Percentiles rank a stretch among this genome's conserved stretches.
Evolutionary conservation across 2,888 invertebrate species (phyloP).

Genomic region (Calameuta idolon): DNA sequence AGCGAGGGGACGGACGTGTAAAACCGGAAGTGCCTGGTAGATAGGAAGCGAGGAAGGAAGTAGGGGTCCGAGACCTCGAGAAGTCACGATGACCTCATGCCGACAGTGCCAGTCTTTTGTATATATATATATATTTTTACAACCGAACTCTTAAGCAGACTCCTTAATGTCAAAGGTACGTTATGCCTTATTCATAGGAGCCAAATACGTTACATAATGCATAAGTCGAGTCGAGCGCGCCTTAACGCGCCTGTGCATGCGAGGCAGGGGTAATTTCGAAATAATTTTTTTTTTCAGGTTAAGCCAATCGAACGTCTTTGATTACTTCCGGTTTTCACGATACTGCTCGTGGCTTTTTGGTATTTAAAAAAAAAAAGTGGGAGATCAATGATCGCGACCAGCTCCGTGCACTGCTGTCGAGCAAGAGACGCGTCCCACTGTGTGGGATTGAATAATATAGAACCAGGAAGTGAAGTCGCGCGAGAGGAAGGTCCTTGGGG

Average conservation of each 20-base stretch:
- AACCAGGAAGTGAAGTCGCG: conserved; percentile 14
- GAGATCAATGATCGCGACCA: not conserved
- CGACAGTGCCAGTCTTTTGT: too few species aligned
- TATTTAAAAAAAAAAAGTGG: not conserved
- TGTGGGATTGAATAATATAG: not conserved
- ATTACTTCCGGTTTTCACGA: not conserved
- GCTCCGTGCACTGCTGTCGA: not conserved
- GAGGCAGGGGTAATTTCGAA: not conserved
- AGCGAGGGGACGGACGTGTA: not conserved
- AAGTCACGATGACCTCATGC: too few species aligned
- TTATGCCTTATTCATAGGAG: conserved; percentile 45
- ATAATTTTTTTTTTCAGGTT: not conserved
- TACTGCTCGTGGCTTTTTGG: not conserved
- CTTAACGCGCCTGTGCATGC: not conserved
- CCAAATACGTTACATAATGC: conserved; percentile 35
- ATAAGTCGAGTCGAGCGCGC: not conserved
- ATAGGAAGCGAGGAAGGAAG: too few species aligned
- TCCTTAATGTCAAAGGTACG: conserved; percentile 48
- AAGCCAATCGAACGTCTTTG: not conserved
- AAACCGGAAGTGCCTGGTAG: not conserved
- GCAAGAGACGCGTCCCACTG: not conserved
- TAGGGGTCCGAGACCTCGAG: too few species aligned
- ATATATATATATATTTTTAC: too few species aligned
- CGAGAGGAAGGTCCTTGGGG: conserved; percentile 50
- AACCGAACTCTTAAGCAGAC: conserved; percentile 15